Percentiles rank a stretch among this genome's conserved stretches.
These are phyloP conservation scores for Pseudochaenichthys georgianus DNA, from an alignment of 2,797 vertebrate species.

Conservation along the genomic window DNA sequence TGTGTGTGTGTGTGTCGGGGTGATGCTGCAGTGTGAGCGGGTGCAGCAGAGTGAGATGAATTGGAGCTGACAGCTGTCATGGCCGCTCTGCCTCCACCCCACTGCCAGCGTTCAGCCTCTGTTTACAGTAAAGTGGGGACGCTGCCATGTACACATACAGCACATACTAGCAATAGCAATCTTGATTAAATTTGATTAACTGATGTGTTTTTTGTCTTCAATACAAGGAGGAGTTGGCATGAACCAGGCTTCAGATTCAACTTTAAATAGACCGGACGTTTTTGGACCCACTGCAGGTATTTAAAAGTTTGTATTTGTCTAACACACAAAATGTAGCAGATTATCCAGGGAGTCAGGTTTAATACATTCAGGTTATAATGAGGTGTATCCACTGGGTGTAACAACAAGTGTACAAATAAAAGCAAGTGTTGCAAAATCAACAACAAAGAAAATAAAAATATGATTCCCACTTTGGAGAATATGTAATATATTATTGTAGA, in stretches of 20 bases:
- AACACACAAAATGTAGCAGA: neutral
- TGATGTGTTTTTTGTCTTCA: neutral
- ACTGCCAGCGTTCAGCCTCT: constrained; percentile 28
- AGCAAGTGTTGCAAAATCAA: too few relatives aligned
- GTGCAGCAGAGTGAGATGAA: constrained; percentile 16
- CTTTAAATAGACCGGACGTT: neutral
- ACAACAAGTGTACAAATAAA: too few relatives aligned
- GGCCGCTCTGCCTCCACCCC: constrained; percentile 39
- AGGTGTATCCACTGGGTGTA: too few relatives aligned
- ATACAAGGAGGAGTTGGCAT: neutral
- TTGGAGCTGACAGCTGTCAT: constrained; percentile 69
- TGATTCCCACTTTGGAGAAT: too few relatives aligned
- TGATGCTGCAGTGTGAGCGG: too few relatives aligned
- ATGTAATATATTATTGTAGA: too few relatives aligned
- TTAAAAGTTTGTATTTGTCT: neutral
- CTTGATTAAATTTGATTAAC: neutral
- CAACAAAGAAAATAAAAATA: too few relatives aligned
- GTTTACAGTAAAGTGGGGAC: constrained; percentile 10
- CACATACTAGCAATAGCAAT: too few relatives aligned
- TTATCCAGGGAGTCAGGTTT: too few relatives aligned
- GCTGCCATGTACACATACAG: constrained; percentile 1
- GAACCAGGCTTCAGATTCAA: too few relatives aligned
- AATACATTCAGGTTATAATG: too few relatives aligned
- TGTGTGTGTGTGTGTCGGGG: too few relatives aligned
- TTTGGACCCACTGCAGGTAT: neutral